Base-by-base conservation (phyloP, 2,797 vertebrate genomes). In the Perodicticus potto region DNA sequence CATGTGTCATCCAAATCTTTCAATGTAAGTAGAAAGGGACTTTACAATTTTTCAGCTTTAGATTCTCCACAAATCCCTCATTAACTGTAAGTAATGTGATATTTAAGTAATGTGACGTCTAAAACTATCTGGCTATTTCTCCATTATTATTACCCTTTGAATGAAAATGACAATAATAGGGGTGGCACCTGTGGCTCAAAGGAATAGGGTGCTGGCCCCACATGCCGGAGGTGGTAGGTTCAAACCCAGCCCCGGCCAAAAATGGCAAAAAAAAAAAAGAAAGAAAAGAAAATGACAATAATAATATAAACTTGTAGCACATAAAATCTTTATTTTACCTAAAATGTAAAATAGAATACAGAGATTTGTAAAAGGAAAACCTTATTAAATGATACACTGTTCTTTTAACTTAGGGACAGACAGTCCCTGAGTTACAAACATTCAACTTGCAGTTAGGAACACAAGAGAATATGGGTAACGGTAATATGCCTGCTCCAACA, bases 281-380 rank as follows among this genome's bases (percentile, higher is more conserved):
- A n/a, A n/a, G n/a, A n/a, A n/a, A n/a, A n/a, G n/a, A 83, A 82
- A 80, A 40, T 61, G 20, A 63, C 53, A 59, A 45, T 93, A 23
- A n/a, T 69, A 49, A 13, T 61, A 53, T 59, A 40, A 73, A 6
- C 4, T 2, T 86, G 4, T 22, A 78, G 3, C 22, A 89, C 93
- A 65, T 59, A 84, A 81, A 95, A 67, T 57, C 19, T 49, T 77
- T 81, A 59, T 29, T 77, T 92, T 76, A n/a, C 3, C 19, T 43
- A 85, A 93, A 27, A 45, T 77, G 16, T 92, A 82, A 89, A 91
- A 40, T 2, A 94, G 16, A 83, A 78, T 78, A 74, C 22, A 83
- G 23, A 67, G 2, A 29, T 95, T 78, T n/a, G 29, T 4, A 10
- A 5, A 53, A 29, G 25, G 45, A 76, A n/a, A 14, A 14, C 2